A percentile compares a stretch with the other conserved stretches of the same genome.
Evolutionary conservation across 2,113 vertebrate genomes (phyloP).

Genomic region (Sander vitreus): DNA sequence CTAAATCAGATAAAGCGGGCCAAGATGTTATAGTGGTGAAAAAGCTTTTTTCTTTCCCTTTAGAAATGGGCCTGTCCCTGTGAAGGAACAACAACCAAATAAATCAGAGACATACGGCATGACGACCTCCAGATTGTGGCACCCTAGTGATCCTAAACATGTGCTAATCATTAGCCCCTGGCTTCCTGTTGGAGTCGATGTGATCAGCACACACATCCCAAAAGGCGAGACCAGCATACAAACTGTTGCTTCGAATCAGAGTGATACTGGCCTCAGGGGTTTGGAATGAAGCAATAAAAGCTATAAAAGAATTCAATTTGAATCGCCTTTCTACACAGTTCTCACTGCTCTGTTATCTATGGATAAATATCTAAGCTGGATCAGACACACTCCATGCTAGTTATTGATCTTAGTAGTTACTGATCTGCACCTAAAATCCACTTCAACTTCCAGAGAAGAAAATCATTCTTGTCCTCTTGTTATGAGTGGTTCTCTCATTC

Average conservation of each 20-base stretch:
- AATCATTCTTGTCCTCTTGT: conserved; percentile 31
- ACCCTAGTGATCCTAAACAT: conserved; percentile 79
- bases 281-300: conserved; percentile 67
- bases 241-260: conserved; percentile 64
- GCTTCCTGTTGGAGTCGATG: conserved; percentile 83
- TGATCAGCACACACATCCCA: conserved; percentile 78
- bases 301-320: conserved; percentile 61
- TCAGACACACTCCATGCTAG: conserved; percentile 8
- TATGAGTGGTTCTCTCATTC: conserved; percentile 58
- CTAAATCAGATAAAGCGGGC: conserved; percentile 59
- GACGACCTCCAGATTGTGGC: conserved; percentile 77
- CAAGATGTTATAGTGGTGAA: conserved; percentile 39
- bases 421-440: conserved; percentile 33
- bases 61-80: conserved; percentile 48
- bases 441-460: conserved; percentile 19
- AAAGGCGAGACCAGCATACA: conserved; percentile 61
- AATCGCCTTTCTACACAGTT: conserved; percentile 28
- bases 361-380: conserved; percentile 24
- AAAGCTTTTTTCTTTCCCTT: conserved; percentile 35
- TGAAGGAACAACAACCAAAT: conserved; percentile 76
- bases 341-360: conserved; percentile 26
- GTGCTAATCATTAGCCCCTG: conserved; percentile 83
- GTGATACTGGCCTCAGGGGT: conserved; percentile 50
- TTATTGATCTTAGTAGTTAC: conserved; percentile 32
- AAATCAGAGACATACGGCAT: conserved; percentile 76